A percentile compares a stretch with the other conserved stretches of the same genome.
Conservation (phyloP, 2,797 vertebrate genomes). For the Petrocephalus sullivani region DNA sequence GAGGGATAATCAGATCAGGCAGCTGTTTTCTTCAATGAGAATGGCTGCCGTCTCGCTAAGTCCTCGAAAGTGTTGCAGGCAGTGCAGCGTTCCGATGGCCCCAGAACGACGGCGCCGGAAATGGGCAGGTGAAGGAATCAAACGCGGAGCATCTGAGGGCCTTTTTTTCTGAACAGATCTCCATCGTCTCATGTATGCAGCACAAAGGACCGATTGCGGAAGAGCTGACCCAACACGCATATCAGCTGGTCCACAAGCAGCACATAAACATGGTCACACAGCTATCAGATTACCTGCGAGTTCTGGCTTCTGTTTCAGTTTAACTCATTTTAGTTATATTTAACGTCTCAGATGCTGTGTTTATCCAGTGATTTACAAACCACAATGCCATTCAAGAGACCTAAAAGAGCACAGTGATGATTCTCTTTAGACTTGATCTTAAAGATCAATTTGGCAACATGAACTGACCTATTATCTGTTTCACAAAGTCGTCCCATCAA, state of each 20-base stretch:
- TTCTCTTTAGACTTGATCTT: background rate
- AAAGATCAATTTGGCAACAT: background rate
- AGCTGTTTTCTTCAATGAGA: conserved; percentile 37
- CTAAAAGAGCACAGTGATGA: background rate
- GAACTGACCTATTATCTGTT: background rate
- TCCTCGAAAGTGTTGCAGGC: conserved; percentile 19
- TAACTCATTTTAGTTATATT: background rate
- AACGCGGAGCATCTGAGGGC: background rate
- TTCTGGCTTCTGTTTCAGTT: background rate
- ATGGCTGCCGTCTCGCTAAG: conserved; percentile 31
- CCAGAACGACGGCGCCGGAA: background rate
- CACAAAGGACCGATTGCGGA: background rate
- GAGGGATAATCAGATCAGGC: conserved; percentile 33
- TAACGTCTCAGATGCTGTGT: background rate
- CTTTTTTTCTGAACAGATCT: background rate
- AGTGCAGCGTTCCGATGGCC: background rate
- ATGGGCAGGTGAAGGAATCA: background rate
- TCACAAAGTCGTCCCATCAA: background rate
- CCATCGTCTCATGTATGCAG: background rate
- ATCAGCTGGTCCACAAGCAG: background rate
- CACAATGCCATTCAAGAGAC: background rate
- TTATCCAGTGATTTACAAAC: background rate
- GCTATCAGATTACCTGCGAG: background rate
- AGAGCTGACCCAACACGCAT: background rate
- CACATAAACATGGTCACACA: background rate